phyloP scores from a whole-genome alignment of 2,797 vertebrate species.

The Ciconia nigra region DNA sequence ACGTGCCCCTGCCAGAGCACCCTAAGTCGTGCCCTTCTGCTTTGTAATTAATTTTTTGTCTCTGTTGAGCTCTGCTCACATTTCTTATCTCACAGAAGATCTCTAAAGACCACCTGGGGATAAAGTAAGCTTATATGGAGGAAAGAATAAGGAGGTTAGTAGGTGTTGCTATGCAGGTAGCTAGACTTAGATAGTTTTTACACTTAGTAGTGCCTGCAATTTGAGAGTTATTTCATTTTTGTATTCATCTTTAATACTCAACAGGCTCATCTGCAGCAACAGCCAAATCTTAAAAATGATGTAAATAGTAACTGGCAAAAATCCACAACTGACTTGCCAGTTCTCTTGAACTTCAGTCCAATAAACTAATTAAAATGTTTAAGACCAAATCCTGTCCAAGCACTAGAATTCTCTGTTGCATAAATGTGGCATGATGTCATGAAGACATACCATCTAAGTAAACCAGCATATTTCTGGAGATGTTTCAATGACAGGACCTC shows the following conservation, averaged over 20 bases:
- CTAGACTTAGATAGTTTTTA: not conserved
- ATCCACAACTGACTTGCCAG: not conserved
- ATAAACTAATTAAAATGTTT: conserved; percentile 21
- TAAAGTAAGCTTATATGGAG: not conserved
- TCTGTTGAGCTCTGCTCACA: not conserved
- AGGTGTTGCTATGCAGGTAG: not conserved
- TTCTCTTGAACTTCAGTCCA: not conserved
- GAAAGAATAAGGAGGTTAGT: not conserved
- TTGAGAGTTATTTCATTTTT: not conserved
- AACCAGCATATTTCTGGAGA: not conserved
- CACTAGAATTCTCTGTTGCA: not conserved
- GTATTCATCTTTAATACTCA: not conserved
- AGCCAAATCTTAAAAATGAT: not conserved
- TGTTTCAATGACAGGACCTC: not conserved
- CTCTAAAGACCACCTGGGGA: not conserved
- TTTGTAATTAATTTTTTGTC: not conserved
- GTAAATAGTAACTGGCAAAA: not conserved
- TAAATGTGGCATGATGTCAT: not conserved
- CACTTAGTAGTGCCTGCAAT: not conserved
- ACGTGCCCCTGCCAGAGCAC: not conserved
- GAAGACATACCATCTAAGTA: not conserved
- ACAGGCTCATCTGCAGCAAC: not conserved
- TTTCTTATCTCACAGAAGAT: not conserved
- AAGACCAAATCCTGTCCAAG: not conserved
- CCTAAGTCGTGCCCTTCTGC: not conserved